Conservation (phyloP, 2,797 vertebrate species). For the Hyperoplus lanceolatus region DNA sequence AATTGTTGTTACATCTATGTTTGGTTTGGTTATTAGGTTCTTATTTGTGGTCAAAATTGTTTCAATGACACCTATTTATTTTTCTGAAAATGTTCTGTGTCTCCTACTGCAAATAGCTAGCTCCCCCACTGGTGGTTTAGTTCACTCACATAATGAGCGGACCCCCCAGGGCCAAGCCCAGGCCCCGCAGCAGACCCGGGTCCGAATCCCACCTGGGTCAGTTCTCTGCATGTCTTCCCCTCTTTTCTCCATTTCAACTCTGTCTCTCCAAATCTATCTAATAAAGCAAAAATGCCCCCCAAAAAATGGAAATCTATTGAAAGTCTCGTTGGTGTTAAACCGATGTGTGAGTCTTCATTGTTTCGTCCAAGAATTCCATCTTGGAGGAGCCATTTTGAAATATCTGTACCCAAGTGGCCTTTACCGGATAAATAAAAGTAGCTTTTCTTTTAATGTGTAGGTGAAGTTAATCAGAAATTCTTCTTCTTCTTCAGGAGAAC, state of each 20-base stretch:
- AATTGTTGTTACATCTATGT: fast-evolving
- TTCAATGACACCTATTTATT: not conserved
- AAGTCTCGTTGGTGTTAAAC: not conserved
- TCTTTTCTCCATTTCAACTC: no score
- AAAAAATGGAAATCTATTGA: not conserved
- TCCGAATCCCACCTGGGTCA: no score
- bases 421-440: not conserved
- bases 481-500: not conserved
- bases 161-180: no score
- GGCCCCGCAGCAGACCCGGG: no score
- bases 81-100: not conserved
- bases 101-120: not conserved
- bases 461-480: not conserved
- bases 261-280: no score
- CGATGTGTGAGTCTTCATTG: not conserved
- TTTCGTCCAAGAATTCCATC: not conserved
- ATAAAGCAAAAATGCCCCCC: no score
- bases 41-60: not conserved
- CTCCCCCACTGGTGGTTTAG: constrained; percentile 13
- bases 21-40: not conserved
- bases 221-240: no score
- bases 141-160: not conserved
- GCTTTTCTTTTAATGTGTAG: not conserved
- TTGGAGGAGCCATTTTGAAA: not conserved
- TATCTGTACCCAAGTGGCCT: not conserved